Base-by-base conservation (phyloP, 2,797 vertebrate species). In the Syndactyla subalaris region DNA sequence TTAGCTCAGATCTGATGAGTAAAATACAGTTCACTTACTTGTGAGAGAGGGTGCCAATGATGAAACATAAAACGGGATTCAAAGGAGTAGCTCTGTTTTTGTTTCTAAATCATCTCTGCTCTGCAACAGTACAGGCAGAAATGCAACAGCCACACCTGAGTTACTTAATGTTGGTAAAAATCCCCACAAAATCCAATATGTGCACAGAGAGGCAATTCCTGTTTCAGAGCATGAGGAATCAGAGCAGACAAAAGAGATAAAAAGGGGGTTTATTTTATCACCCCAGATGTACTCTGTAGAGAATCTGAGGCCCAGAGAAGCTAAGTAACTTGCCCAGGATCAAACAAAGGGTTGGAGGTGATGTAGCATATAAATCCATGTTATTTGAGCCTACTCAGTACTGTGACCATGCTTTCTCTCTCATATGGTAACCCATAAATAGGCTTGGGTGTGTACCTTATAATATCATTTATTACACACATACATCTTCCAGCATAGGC, bases 381-480 rank as follows among this genome's bases (percentile, higher is more conserved):
- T 79, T 87, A 87, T 58, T 87, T 52, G 70, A 92, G 55, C 49
- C 45, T 49, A 15, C 73, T 93, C 87, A 70, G 45, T 70, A 57
- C 58, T 70, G 52, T 61, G 46, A 76, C 48, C 51, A 30, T 30
- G 55, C 48, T 63, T 91, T 61, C 70, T 79, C 52, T 80, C 91
- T 86, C 70, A 43, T 46, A 76, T 52, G n/a, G 66, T 90, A 93
- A 93, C 79, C 88, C 67, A 93, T 83, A 94, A 93, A 81, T 91
- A 94, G 87, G 67, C 43, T 89, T 76, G 70, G 82, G 70, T 73
- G 89, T 88, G 39, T 91, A 93, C 85, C 86, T 94, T 85, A 58
- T 88, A 93, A 52, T 48, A 66, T n/a, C 10, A 5, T 90, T 96
- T 95, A 97, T 96, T 96, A 79, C 92, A 51, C 2, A 62, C 94